Conservation (phyloP, 2,113 vertebrate genomes). For the Ochotona curzoniae region DNA sequence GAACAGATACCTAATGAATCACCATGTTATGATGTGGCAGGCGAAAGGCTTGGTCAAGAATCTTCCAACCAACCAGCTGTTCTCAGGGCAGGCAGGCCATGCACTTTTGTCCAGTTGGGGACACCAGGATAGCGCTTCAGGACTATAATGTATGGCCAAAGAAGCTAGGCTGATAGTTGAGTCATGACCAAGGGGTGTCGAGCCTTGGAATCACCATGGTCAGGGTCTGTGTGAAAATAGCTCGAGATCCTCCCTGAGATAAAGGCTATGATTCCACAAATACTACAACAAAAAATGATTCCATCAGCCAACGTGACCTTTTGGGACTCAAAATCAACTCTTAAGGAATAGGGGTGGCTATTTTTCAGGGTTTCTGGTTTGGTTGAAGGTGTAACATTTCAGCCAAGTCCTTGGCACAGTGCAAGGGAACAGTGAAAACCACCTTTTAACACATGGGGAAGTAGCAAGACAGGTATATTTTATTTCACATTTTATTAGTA, state of each 20-base stretch:
- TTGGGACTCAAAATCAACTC: neutral
- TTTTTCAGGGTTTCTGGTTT: neutral
- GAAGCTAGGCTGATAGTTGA: too few relatives aligned
- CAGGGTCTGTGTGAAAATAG: too few relatives aligned
- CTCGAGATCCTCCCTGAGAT: too few relatives aligned
- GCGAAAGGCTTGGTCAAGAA: neutral
- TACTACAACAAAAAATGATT: too few relatives aligned
- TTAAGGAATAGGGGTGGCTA: neutral
- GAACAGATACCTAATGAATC: neutral
- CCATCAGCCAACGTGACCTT: too few relatives aligned
- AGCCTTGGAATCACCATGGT: too few relatives aligned
- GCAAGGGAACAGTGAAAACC: neutral
- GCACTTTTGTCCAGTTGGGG: neutral
- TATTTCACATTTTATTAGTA: conserved; percentile 92
- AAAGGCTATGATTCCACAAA: too few relatives aligned
- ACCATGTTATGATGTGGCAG: neutral
- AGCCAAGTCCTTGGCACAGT: neutral
- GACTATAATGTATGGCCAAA: too few relatives aligned
- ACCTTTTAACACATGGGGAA: conserved; percentile 65
- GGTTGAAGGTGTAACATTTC: neutral
- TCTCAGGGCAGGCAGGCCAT: neutral
- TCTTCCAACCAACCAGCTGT: neutral
- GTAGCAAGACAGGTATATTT: conserved; percentile 78
- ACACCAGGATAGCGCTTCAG: neutral
- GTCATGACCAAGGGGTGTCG: too few relatives aligned